A percentile compares a stretch with the other conserved stretches of the same genome.
Evolutionary conservation across 2,797 vertebrate species (phyloP).

Genomic region (Galaxias olidus): DNA sequence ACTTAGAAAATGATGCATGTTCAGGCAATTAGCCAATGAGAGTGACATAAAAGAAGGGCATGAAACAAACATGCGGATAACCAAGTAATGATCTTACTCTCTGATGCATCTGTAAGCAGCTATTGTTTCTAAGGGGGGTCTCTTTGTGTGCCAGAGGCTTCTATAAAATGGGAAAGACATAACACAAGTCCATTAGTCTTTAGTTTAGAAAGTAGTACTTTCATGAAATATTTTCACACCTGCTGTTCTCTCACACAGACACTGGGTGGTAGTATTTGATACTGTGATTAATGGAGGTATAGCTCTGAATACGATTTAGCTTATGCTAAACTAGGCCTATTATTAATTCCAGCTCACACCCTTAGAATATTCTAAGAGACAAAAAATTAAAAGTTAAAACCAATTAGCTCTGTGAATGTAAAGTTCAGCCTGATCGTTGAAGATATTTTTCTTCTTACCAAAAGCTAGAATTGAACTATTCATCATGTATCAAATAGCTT

Average conservation of each 20-base stretch:
- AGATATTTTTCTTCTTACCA: no score
- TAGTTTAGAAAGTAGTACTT: constrained; percentile 26
- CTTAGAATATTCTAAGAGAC: no score
- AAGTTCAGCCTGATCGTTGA: no score
- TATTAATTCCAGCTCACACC: no score
- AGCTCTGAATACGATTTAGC: constrained; percentile 6
- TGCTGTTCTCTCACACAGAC: constrained; percentile 18
- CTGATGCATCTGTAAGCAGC: constrained; percentile 83
- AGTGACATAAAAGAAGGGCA: not conserved
- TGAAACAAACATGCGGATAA: constrained; percentile 20
- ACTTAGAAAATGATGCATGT: no score
- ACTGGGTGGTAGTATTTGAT: constrained; percentile 45
- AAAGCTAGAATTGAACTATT: no score
- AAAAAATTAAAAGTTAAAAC: no score
- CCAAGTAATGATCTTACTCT: constrained; percentile 69
- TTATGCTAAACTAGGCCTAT: no score
- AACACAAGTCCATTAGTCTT: constrained; percentile 53
- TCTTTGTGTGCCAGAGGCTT: constrained; percentile 81
- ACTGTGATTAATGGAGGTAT: constrained; percentile 10
- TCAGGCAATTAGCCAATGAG: constrained; percentile 1
- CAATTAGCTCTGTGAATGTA: no score
- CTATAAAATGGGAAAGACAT: constrained; percentile 54
- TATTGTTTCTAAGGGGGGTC: constrained; percentile 75
- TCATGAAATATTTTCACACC: not conserved
- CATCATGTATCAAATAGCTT: no score